Conservation (phyloP, 2,888 invertebrate species). For the Papilio protenor region DNA sequence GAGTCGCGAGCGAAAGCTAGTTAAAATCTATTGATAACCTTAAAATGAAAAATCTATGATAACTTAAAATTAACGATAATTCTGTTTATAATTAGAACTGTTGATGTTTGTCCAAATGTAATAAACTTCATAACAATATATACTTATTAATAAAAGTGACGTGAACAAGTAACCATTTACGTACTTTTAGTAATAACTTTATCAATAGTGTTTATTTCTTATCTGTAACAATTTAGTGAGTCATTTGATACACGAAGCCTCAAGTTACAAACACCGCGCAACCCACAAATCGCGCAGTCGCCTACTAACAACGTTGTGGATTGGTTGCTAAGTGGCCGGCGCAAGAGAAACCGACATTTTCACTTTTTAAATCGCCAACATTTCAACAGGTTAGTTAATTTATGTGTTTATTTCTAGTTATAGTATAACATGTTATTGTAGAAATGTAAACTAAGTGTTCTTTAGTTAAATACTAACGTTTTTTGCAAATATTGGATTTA, state of each 20-base stretch:
- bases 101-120: too few relatives aligned
- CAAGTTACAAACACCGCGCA: conserved; percentile 10
- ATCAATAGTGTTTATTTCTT: conserved; percentile 20
- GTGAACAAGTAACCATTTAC: background rate
- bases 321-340: conserved; percentile 29
- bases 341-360: conserved; percentile 13
- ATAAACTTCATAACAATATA: background rate
- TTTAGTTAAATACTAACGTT: background rate
- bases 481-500: background rate
- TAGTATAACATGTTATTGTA: background rate
- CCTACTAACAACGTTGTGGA: conserved; percentile 33
- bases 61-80: background rate
- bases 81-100: too few relatives aligned
- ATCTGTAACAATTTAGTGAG: conserved; percentile 9
- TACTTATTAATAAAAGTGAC: background rate
- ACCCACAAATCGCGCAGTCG: conserved; percentile 26
- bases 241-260: conserved; percentile 21
- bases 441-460: background rate
- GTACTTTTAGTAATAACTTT: background rate
- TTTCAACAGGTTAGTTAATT: conserved; percentile 25
- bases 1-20: too few relatives aligned
- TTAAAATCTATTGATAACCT: too few relatives aligned
- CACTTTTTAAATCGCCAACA: background rate
- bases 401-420: background rate
- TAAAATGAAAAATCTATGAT: too few relatives aligned